Conservation (phyloP, 2,113 vertebrate species). For the Sphaerodactylus townsendi region DNA sequence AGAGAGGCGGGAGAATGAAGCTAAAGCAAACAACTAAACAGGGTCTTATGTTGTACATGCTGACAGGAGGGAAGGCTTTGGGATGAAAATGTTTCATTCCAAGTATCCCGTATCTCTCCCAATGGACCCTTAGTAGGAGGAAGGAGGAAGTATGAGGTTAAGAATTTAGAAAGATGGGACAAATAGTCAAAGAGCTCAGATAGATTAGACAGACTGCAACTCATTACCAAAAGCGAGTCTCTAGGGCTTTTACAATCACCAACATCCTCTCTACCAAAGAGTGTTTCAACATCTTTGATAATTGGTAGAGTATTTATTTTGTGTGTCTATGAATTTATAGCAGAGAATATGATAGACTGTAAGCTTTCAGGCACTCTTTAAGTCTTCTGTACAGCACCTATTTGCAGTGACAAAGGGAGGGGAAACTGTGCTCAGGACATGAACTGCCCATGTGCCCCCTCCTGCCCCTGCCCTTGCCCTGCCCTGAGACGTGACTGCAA, state of each 20-base stretch:
- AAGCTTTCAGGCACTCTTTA: not conserved
- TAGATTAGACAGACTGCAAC: slow-evolving; percentile 71
- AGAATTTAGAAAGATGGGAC: slow-evolving; percentile 75
- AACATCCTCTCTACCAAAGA: slow-evolving; percentile 62
- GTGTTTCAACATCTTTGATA: slow-evolving; percentile 48
- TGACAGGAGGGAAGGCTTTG: slow-evolving; percentile 59
- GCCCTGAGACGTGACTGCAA: no score
- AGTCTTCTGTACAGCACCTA: not conserved
- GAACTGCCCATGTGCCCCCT: no score
- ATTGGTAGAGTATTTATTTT: slow-evolving; percentile 50
- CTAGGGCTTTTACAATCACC: slow-evolving; percentile 47
- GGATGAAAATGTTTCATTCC: slow-evolving; percentile 72
- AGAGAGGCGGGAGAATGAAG: slow-evolving; percentile 49
- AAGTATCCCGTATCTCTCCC: slow-evolving; percentile 77
- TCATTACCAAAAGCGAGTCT: slow-evolving; percentile 70
- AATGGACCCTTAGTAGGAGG: slow-evolving; percentile 73
- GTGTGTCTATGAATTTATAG: slow-evolving; percentile 5
- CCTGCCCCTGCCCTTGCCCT: no score
- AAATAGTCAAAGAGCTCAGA: slow-evolving; percentile 68
- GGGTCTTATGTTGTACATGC: slow-evolving; percentile 54
- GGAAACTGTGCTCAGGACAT: no score
- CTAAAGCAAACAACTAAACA: slow-evolving; percentile 72
- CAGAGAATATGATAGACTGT: not conserved
- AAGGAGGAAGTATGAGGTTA: slow-evolving; percentile 78
- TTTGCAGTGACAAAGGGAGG: no score